phyloP scores from a whole-genome alignment of 2,797 vertebrate genomes.

The Phalanger gymnotis region DNA sequence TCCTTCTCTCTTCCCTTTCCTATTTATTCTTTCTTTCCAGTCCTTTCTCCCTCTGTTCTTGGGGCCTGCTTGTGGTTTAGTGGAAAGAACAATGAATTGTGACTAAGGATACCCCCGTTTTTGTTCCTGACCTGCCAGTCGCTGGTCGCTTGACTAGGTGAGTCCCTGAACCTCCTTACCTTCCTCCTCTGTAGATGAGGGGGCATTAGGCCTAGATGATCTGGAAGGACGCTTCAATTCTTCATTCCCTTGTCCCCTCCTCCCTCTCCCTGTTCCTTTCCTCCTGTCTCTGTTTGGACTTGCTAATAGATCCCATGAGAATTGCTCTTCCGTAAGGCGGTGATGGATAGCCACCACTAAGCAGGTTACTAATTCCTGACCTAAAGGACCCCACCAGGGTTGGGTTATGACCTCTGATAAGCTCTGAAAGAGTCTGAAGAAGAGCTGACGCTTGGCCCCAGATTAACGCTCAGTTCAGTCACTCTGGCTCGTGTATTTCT shows the following conservation, averaged over 20 bases:
- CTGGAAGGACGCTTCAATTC: background rate
- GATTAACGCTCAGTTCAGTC: background rate
- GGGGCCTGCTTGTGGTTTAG: slow-evolving; percentile 1
- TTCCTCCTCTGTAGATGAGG: background rate
- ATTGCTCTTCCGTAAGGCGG: background rate
- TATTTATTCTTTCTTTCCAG: background rate
- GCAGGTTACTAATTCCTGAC: background rate
- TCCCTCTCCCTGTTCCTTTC: background rate
- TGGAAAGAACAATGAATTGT: background rate
- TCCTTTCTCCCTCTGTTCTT: background rate
- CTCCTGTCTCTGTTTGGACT: background rate
- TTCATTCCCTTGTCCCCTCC: background rate
- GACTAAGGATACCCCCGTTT: background rate
- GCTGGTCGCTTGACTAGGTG: background rate
- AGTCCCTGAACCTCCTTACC: background rate
- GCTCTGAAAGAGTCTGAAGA: background rate
- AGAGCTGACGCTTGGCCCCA: background rate
- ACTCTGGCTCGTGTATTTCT: background rate
- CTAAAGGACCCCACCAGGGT: background rate
- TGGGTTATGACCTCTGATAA: background rate
- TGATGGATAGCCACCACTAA: background rate
- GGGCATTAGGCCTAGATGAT: background rate
- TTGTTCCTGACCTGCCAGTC: background rate
- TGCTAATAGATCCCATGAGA: background rate
- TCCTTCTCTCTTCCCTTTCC: background rate